Evolutionary conservation across 2,113 vertebrate species (phyloP).

Genomic region (Lates calcarifer): DNA sequence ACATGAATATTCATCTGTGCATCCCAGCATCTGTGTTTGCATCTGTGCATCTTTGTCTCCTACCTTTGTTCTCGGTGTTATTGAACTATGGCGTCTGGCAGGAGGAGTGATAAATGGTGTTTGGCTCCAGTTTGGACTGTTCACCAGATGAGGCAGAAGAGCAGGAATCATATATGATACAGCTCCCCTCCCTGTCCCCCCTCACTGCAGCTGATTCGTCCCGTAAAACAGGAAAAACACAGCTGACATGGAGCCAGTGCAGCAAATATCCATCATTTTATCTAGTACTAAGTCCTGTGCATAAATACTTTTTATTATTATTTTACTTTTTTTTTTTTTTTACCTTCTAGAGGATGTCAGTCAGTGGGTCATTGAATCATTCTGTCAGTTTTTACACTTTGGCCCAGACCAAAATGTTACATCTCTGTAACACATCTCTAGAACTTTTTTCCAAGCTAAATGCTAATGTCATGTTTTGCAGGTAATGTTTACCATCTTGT

Average conservation of each 20-base stretch:
- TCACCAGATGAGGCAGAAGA: conserved; percentile 66
- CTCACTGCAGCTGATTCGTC: conserved; percentile 17
- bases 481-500: too few relatives aligned
- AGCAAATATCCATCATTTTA: conserved; percentile 17
- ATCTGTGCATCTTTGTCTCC: conserved; percentile 52
- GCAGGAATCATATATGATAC: conserved; percentile 49
- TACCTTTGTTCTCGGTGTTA: conserved; percentile 61
- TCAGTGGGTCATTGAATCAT: conserved; percentile 2
- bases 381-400: background rate
- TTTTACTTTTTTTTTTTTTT: background rate
- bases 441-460: background rate
- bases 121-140: conserved; percentile 57
- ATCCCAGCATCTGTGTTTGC: conserved; percentile 56
- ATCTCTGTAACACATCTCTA: background rate
- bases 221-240: conserved; percentile 18
- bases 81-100: conserved; percentile 61
- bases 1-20: conserved; percentile 55
- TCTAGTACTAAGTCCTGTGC: background rate
- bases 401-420: background rate
- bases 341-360: background rate
- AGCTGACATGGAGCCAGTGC: conserved; percentile 16
- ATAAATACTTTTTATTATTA: background rate
- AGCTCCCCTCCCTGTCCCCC: conserved; percentile 20
- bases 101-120: conserved; percentile 67
- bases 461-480: background rate